phyloP scores from a whole-genome alignment of 2,888 invertebrate genomes.

The Ophion ventricosus region DNA sequence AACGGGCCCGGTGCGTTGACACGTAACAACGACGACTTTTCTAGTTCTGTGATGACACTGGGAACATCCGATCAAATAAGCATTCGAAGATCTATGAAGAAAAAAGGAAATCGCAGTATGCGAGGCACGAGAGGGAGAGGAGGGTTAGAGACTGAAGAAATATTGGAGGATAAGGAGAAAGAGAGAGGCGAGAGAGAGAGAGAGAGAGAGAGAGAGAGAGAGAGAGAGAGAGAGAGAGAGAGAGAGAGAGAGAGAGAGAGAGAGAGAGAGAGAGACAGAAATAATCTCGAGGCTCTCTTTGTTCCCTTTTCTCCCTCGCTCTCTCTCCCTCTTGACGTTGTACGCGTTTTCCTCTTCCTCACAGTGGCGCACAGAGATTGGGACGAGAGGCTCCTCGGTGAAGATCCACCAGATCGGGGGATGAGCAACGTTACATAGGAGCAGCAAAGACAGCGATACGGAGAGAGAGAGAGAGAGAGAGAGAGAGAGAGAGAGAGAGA shows the following conservation, averaged over 20 bases:
- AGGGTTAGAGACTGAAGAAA: too few relatives aligned
- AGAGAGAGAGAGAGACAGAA: constrained; percentile 14
- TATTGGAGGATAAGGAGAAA: not conserved
- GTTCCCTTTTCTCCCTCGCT: constrained; percentile 9
- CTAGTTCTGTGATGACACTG: constrained; percentile 15
- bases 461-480: constrained; percentile 16
- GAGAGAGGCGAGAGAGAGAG: constrained; percentile 35
- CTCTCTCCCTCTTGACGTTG: constrained; percentile 29
- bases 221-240: constrained; percentile 10
- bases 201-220: constrained; percentile 29
- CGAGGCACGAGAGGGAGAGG: not conserved
- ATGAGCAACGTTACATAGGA: constrained; percentile 43
- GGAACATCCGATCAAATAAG: constrained; percentile 18
- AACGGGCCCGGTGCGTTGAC: not conserved
- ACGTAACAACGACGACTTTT: not conserved
- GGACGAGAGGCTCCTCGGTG: constrained; percentile 52
- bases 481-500: constrained; percentile 17
- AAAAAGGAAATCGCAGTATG: not conserved
- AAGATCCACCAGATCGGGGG: constrained; percentile 62
- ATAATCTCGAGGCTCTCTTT: not conserved
- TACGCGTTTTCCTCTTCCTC: constrained; percentile 33
- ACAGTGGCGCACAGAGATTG: constrained; percentile 54
- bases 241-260: constrained; percentile 11
- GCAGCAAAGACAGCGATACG: constrained; percentile 34
- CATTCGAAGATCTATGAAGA: constrained; percentile 13